phyloP scores from a whole-genome alignment of 2,113 vertebrate species.

The Gallinago jamesoni region DNA sequence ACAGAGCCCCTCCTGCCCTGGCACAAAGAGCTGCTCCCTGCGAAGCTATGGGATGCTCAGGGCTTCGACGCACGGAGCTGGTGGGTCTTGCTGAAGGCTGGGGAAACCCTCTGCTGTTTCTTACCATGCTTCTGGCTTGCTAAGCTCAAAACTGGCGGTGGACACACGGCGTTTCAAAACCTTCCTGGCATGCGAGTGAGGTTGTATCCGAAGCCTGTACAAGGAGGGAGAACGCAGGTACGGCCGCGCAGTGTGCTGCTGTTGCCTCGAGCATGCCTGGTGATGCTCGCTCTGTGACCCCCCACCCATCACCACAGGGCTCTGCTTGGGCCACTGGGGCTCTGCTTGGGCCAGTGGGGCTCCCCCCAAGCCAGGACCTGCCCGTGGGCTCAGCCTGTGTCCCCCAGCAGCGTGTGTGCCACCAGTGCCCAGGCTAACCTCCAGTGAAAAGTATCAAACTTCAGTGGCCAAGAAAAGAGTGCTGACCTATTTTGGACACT shows the following conservation, averaged over 20 bases:
- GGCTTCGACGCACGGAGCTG: not conserved
- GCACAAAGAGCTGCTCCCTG: not conserved
- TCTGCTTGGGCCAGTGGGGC: no score
- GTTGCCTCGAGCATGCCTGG: not conserved
- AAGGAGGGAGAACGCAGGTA: rapidly evolving
- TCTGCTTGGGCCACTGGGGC: not conserved
- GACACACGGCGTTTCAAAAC: not conserved
- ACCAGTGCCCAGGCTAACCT: not conserved
- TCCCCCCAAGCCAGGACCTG: not conserved
- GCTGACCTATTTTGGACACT: constrained; percentile 81
- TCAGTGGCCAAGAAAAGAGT: constrained; percentile 58
- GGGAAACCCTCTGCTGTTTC: not conserved
- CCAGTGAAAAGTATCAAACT: constrained; percentile 53
- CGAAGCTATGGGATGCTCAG: not conserved
- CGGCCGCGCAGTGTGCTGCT: rapidly evolving
- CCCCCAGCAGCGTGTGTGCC: not conserved
- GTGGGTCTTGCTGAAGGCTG: not conserved
- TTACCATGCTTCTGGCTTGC: not conserved
- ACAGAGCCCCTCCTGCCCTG: not conserved
- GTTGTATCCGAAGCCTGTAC: rapidly evolving
- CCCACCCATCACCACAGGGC: rapidly evolving
- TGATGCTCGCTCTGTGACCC: not conserved
- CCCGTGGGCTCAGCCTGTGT: not conserved
- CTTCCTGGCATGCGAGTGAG: not conserved
- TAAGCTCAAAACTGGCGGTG: not conserved